Base-by-base conservation (phyloP, 2,888 invertebrate species). In the Suillia variegata region DNA sequence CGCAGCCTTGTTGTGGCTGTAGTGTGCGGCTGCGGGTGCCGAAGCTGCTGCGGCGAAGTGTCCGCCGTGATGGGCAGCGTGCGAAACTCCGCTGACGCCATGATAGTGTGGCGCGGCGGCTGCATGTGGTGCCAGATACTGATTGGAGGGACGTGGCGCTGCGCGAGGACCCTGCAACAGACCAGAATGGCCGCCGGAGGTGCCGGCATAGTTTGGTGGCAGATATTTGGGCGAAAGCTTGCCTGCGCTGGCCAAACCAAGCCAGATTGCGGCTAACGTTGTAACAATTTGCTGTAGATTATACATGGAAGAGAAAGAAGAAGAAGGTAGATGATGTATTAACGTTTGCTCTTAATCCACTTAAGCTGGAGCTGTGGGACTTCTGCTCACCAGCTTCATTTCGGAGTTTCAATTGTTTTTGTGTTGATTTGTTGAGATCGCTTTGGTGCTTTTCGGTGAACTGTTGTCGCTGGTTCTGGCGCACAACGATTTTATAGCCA, bases 141-240 rank as follows among this genome's bases (percentile, higher is more conserved):
- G 73, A 3, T n/a, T n/a, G n/a, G n/a, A n/a, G n/a, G n/a, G n/a
- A n/a, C n/a, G n/a, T n/a, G 45, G 22, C 18, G 42, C 38, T 13
- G 50, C 17, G 55, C 60, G 55, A 21, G 70, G 71, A 51, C 66
- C 60, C 59, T 67, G 67, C 53, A 67, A 31, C 22, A 69, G 68
- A 21, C 66, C 62, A n/a, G 63, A 65, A 48, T 66, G 65, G 54
- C 70, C 68, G 38, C 69, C 68, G 22, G 68, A 67, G 18, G 68
- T 59, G n/a, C 57, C 65, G n/a, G n/a, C n/a, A n/a, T 13, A 70
- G 18, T 60, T 68, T 8, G 73, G 72, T 54, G 79, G 80, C 62
- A 81, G 62, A 59, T 82, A 79, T n/a, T 74, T 75, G 31, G 70
- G 71, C 1, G 75, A 65, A 4, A 77, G 69, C 52, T 74, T n/a